Evolutionary conservation across 2,888 invertebrate genomes (phyloP).

Genomic region (Noctuana brunneofusca): DNA sequence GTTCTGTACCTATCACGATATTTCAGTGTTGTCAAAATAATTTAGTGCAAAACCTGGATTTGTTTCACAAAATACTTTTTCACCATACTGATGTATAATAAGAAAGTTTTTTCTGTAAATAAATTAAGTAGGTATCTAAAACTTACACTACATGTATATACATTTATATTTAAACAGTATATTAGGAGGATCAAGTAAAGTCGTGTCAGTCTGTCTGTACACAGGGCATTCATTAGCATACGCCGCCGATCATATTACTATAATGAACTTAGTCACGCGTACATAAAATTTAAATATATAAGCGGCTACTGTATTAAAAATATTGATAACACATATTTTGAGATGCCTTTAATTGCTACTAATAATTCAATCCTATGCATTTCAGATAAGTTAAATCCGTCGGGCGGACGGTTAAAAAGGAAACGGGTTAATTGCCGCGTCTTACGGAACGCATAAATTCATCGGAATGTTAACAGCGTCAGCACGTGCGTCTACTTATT

Average conservation of each 20-base stretch:
- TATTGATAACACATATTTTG: conserved; percentile 78
- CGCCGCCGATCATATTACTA: conserved; percentile 59
- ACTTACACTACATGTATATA: too few relatives aligned
- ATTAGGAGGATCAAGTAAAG: neutral
- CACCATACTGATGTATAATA: too few relatives aligned
- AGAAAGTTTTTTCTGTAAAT: too few relatives aligned
- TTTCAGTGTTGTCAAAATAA: too few relatives aligned
- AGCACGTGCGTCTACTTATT: conserved; percentile 61
- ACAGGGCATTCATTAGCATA: conserved; percentile 55
- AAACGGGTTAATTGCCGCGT: conserved; percentile 69
- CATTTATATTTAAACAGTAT: neutral
- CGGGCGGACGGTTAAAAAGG: conserved; percentile 60
- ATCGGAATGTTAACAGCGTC: conserved; percentile 53
- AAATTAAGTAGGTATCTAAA: too few relatives aligned
- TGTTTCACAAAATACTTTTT: too few relatives aligned
- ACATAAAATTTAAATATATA: conserved; percentile 76
- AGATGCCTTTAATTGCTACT: conserved; percentile 73
- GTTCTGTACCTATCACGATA: too few relatives aligned
- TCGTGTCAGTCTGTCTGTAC: conserved; percentile 37
- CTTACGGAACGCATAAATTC: conserved; percentile 60
- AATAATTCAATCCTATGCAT: conserved; percentile 75
- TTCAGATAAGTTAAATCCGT: conserved; percentile 65
- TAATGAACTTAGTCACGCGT: conserved; percentile 77
- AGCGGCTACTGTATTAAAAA: conserved; percentile 80
- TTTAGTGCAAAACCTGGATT: too few relatives aligned